Evolutionary conservation across 1,140 invertebrate genomes (phyloP).

Genomic region (Temnothorax curvispinosus): DNA sequence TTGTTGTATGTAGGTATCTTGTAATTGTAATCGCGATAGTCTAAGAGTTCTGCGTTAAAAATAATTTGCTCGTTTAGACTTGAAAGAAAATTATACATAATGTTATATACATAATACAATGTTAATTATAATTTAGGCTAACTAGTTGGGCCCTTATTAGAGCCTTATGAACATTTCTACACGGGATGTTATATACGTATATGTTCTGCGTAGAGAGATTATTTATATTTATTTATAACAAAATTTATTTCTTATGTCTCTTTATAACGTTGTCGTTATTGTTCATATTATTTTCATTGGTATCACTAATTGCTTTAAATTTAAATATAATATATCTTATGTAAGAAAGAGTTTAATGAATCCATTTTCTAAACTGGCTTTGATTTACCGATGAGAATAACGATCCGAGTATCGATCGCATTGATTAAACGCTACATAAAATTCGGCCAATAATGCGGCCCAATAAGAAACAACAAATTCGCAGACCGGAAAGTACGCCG

Average conservation of each 20-base stretch:
- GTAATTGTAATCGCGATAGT: constrained; percentile 26
- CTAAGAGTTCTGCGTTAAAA: not conserved
- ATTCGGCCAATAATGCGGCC: constrained; percentile 27
- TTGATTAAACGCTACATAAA: constrained; percentile 54
- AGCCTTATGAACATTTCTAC: no score
- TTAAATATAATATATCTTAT: not conserved
- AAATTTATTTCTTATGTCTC: not conserved
- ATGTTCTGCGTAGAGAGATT: not conserved
- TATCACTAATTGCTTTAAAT: not conserved
- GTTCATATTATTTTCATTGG: no score
- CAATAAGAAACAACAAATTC: constrained; percentile 49
- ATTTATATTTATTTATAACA: not conserved
- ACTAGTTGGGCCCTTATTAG: no score
- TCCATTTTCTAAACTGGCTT: not conserved
- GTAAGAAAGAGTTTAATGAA: not conserved
- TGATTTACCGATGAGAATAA: constrained; percentile 7
- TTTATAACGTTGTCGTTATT: not conserved
- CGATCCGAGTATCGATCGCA: not conserved
- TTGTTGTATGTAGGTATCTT: not conserved
- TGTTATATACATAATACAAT: no score
- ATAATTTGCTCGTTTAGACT: not conserved
- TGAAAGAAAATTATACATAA: not conserved
- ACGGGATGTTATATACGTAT: no score
- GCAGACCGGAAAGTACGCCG: constrained; percentile 14
- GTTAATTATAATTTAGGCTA: no score